A percentile compares a stretch with the other conserved stretches of the same genome.
Conservation (phyloP, 2,113 vertebrate genomes). For the Dromaius novaehollandiae region DNA sequence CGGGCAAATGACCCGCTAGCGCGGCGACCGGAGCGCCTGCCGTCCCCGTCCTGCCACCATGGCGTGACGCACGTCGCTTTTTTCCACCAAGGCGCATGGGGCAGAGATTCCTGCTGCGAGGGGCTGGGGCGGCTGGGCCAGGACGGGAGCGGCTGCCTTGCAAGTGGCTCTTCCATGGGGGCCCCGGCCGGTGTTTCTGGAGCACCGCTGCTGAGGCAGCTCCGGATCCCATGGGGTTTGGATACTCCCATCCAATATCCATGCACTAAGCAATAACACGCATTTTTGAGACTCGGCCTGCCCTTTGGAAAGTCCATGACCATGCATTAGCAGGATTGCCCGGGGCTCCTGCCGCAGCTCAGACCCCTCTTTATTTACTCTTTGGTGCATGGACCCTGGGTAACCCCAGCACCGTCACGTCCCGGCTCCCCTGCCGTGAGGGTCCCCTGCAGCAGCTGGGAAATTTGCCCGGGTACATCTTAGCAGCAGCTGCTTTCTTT, state of each 20-base stretch:
- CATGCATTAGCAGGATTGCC: neutral
- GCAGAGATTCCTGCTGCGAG: too few relatives aligned
- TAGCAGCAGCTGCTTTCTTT: neutral
- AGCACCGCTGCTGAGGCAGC: neutral
- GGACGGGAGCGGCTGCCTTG: too few relatives aligned
- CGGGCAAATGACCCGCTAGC: too few relatives aligned
- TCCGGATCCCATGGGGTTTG: neutral
- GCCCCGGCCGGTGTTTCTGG: neutral
- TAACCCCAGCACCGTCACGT: neutral
- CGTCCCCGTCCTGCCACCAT: neutral
- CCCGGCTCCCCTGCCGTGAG: neutral
- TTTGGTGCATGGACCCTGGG: accelerated
- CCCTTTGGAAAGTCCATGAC: neutral
- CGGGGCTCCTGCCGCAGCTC: neutral
- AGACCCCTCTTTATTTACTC: neutral
- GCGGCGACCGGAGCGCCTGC: too few relatives aligned
- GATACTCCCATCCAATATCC: neutral
- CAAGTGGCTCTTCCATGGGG: too few relatives aligned
- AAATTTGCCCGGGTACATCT: neutral
- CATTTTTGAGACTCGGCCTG: neutral
- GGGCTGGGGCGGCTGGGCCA: too few relatives aligned
- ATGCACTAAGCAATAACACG: neutral
- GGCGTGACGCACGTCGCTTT: neutral
- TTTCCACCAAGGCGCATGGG: neutral
- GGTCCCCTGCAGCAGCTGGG: neutral